phyloP scores from a whole-genome alignment of 2,797 vertebrate species.

The Brachyalestes nurse region DNA sequence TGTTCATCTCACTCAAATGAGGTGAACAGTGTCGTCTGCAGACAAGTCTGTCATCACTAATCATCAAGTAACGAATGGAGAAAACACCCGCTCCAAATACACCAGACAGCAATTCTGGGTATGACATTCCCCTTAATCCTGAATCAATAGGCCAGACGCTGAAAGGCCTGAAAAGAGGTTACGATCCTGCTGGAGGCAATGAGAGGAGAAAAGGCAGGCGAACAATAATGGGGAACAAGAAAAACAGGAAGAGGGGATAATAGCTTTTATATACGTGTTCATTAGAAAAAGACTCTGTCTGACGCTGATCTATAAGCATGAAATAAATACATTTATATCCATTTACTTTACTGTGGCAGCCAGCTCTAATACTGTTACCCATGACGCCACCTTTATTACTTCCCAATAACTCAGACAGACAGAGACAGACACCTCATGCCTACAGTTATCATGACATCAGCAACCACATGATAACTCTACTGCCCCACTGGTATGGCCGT shows the following conservation, averaged over 20 bases:
- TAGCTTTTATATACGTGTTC: background rate
- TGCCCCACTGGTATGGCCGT: too few species aligned
- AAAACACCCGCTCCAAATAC: background rate
- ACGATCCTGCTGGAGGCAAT: background rate
- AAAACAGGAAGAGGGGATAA: background rate
- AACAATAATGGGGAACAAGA: slow-evolving; percentile 13
- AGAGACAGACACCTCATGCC: too few species aligned
- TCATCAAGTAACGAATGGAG: background rate
- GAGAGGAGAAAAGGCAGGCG: slow-evolving; percentile 24
- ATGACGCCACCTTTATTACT: too few species aligned
- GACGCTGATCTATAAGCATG: background rate
- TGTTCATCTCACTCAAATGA: too few species aligned
- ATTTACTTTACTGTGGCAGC: background rate
- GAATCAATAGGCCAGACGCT: background rate
- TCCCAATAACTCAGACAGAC: too few species aligned
- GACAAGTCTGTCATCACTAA: background rate
- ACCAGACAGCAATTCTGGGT: background rate
- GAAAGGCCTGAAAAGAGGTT: slow-evolving; percentile 2
- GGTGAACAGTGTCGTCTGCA: too few species aligned
- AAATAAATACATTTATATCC: background rate
- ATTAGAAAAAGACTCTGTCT: background rate
- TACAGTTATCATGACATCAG: too few species aligned
- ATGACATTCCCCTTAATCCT: background rate
- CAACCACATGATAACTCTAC: too few species aligned
- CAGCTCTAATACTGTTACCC: background rate